Base-by-base conservation (phyloP, 2,113 vertebrate species). In the Pipa parva region DNA sequence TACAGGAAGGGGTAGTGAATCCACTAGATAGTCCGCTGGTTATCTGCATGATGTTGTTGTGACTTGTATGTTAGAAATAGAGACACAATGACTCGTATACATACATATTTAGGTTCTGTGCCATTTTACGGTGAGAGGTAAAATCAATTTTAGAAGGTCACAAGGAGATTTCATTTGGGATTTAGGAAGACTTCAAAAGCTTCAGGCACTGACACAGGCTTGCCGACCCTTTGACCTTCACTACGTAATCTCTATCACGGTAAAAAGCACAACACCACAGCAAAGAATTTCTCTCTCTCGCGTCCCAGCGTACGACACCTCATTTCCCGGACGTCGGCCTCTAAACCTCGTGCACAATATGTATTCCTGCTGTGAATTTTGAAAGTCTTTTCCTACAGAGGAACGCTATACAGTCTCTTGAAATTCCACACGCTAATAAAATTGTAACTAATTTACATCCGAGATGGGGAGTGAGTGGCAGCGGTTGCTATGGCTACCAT, bases 391-490 rank as follows among this genome's bases (percentile, higher is more conserved):
- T 69, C 75, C 57, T 72, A 66, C 69, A 29, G 37, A 70, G 27
- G 22, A 77, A 71, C 76, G 67, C 80, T 78, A n/a, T n/a, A 71
- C 0, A 1, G 76, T 77, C 85, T 85, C 81, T 85, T 84, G 84
- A 84, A 89, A 88, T 88, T 87, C 84, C 79, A 80, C 83, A 84
- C 85, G 80, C 88, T 91, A 90, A 91, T 90, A 88, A 87, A 85
- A 90, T 90, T 85, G 78, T 71, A 76, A 83, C 83, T 90, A 77
- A 89, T 90, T 91, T 90, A 83, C 89, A 90, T 87, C 77, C 3
- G 72, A 83, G 85, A 87, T 87, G 82, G 83, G 84, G 84, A 85
- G 75, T 87, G 86, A 87, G 81, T 83, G 84, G 84, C 80, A 79
- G 80, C 37, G 48, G 88, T 91, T 87, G 85, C 80, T 81, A 88